Evolutionary conservation across 2,888 invertebrate genomes (phyloP).

Genomic region (Dysmachus trigonus): DNA sequence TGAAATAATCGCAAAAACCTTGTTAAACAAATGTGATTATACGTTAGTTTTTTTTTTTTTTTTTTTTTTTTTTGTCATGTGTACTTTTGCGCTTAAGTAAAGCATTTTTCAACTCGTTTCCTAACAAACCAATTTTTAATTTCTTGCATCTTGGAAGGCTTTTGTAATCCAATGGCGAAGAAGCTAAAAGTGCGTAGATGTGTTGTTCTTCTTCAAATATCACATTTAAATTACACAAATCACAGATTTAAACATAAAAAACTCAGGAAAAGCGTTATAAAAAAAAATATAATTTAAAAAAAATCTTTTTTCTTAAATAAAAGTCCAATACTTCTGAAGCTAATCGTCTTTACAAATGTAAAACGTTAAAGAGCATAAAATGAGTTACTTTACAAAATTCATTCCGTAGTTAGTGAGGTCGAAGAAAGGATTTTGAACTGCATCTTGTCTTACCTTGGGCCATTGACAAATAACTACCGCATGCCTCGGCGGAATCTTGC

Average conservation of each 20-base stretch:
- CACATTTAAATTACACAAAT: not conserved
- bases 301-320: not conserved
- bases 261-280: not conserved
- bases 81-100: not conserved
- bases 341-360: not conserved
- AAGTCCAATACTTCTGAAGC: not conserved
- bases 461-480: not conserved
- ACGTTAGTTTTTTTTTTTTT: not conserved
- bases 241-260: not conserved
- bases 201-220: not conserved
- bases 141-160: not conserved
- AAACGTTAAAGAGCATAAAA: not conserved
- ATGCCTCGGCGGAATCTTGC: not conserved
- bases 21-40: not conserved
- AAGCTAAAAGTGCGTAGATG: not conserved
- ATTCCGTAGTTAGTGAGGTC: slow-evolving; percentile 47
- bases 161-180: not conserved
- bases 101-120: not conserved
- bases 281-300: not conserved
- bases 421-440: slow-evolving; percentile 43
- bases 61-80: not conserved
- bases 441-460: slow-evolving; percentile 41
- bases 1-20: not conserved
- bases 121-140: not conserved
- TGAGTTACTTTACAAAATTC: not conserved